These are phyloP conservation scores for Galaxea fascicularis DNA, from an alignment of 92 coral and sea anemone species.

Conservation along the genomic window DNA sequence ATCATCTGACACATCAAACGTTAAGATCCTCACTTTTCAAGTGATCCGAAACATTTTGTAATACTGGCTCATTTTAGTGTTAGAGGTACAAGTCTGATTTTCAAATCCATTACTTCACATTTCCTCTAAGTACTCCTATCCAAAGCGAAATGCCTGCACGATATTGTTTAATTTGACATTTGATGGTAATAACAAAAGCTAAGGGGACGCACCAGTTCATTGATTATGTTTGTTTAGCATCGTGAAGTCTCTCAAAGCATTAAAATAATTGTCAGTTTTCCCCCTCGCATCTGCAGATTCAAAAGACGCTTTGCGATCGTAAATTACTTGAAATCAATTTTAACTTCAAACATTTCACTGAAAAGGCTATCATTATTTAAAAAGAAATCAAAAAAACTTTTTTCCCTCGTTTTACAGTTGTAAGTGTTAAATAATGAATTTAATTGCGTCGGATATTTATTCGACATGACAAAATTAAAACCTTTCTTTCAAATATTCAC, in stretches of 20 bases:
- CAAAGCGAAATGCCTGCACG: slow-evolving; percentile 23
- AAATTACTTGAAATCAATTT: background rate
- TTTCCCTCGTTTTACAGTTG: slow-evolving; percentile 26
- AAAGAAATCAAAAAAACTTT: slow-evolving; percentile 16
- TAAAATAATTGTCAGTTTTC: background rate
- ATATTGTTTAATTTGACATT: slow-evolving; percentile 46
- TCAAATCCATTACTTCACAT: slow-evolving; percentile 35
- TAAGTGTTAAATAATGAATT: slow-evolving; percentile 37
- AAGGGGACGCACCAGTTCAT: slow-evolving; percentile 26
- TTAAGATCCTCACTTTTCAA: no score
- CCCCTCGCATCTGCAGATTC: background rate
- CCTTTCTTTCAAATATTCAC: slow-evolving; percentile 61
- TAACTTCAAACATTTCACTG: slow-evolving; percentile 12
- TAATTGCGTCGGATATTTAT: slow-evolving; percentile 73
- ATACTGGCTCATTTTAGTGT: background rate
- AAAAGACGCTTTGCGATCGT: background rate
- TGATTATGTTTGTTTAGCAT: slow-evolving; percentile 53
- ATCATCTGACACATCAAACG: background rate
- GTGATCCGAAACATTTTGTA: background rate
- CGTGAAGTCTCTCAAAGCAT: slow-evolving; percentile 46
- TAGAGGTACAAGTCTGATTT: background rate
- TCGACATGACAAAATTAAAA: slow-evolving; percentile 74
- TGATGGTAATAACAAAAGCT: slow-evolving; percentile 40
- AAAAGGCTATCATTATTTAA: slow-evolving; percentile 1
- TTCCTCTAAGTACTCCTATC: slow-evolving; percentile 27